Evolutionary conservation across 2,113 vertebrate genomes (phyloP).

Genomic region (Amazona guildingii): DNA sequence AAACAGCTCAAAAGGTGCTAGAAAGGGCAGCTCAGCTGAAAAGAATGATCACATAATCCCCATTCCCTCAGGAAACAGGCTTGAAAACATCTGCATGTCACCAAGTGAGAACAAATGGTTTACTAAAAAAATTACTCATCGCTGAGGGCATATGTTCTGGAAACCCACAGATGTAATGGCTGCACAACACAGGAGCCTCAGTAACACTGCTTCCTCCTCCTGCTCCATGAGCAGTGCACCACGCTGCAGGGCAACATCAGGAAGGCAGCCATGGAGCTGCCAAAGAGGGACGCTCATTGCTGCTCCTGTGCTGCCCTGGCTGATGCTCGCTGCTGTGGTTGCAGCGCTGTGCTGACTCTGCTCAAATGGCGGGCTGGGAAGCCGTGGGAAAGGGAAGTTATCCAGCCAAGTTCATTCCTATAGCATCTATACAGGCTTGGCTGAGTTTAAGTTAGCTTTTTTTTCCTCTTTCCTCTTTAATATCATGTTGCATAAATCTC

Average conservation of each 20-base stretch:
- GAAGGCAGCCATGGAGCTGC: background rate
- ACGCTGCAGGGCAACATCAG: background rate
- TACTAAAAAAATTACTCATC: background rate
- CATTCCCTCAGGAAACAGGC: background rate
- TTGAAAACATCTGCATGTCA: background rate
- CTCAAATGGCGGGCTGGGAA: background rate
- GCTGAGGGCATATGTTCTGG: background rate
- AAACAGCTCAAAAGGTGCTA: background rate
- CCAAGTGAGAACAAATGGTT: background rate
- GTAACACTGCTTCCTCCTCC: background rate
- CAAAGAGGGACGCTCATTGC: accelerated
- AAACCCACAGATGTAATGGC: background rate
- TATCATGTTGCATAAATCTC: background rate
- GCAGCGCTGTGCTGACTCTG: background rate
- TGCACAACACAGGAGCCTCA: background rate
- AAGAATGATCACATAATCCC: background rate
- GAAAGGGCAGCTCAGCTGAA: background rate
- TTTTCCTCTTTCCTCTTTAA: background rate
- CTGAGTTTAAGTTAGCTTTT: background rate
- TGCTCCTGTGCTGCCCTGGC: background rate
- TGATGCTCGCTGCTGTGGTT: background rate
- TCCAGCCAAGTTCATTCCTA: background rate
- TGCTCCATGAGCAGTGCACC: background rate
- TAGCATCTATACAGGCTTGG: background rate
- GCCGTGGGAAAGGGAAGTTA: background rate